These are phyloP conservation scores for Danaus chrysippus DNA, from an alignment of 2,888 invertebrate genomes.

Conservation along the genomic window DNA sequence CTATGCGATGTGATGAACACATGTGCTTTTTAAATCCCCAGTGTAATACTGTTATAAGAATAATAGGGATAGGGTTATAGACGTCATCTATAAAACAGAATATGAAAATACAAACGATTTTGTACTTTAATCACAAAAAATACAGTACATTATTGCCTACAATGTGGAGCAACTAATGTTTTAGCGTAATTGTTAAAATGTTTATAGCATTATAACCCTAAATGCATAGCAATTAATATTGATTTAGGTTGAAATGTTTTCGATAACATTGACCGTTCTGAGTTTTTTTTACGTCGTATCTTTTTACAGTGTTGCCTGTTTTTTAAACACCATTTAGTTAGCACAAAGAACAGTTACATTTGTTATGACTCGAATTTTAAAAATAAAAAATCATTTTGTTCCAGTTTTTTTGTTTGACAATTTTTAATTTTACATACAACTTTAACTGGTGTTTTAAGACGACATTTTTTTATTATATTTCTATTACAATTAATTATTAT, in stretches of 20 bases:
- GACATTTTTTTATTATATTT: no score
- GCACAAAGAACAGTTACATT: not conserved
- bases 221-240: constrained; percentile 1
- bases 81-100: not conserved
- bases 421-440: no score
- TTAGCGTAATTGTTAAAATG: not conserved
- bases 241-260: constrained; percentile 1
- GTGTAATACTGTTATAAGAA: constrained; percentile 43
- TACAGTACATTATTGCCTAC: not conserved
- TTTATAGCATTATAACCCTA: constrained; percentile 7
- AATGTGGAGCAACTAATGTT: not conserved
- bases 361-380: not conserved
- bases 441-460: no score
- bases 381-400: not conserved
- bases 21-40: constrained; percentile 51
- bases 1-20: constrained; percentile 48
- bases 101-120: not conserved
- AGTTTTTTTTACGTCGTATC: no score
- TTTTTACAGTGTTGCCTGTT: not conserved
- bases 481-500: no score
- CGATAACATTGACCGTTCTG: not conserved
- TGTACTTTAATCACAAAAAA: not conserved
- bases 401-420: no score
- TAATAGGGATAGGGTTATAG: constrained; percentile 26
- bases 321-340: not conserved